Percentiles rank a stretch among this genome's conserved stretches.
Conservation (phyloP, 2,797 vertebrate species). For the Molothrus aeneus region DNA sequence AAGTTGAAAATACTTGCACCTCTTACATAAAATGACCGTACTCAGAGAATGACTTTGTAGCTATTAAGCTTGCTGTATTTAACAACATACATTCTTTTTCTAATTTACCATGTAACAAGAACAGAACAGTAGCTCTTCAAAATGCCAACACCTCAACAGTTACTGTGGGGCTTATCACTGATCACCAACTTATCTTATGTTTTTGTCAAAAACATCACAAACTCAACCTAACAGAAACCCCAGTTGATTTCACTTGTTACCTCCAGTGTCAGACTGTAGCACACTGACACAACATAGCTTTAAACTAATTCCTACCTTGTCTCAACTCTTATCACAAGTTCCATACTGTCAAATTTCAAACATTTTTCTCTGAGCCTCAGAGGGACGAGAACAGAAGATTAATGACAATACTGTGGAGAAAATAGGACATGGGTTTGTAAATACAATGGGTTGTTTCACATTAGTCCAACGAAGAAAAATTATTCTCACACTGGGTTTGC, state of each 20-base stretch:
- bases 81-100: background rate
- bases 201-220: background rate
- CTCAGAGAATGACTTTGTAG: background rate
- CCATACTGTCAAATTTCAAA: background rate
- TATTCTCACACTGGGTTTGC: slow-evolving; percentile 18
- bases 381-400: background rate
- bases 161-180: background rate
- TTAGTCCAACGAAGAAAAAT: slow-evolving; percentile 50
- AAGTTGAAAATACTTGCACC: background rate
- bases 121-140: background rate
- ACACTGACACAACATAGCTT: background rate
- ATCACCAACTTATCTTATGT: background rate
- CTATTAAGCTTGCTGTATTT: background rate
- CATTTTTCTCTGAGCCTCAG: background rate
- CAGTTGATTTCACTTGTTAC: background rate
- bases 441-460: slow-evolving; percentile 24
- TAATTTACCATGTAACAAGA: background rate
- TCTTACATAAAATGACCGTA: background rate
- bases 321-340: background rate
- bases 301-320: slow-evolving; percentile 12
- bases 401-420: slow-evolving; percentile 27
- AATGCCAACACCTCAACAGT: background rate
- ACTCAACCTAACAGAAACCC: background rate
- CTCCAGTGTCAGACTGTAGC: background rate
- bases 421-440: slow-evolving; percentile 31